Percentiles rank a stretch among this genome's conserved stretches.
Evolutionary conservation across 2,113 vertebrate genomes (phyloP).

Genomic region (Ascaphus truei): DNA sequence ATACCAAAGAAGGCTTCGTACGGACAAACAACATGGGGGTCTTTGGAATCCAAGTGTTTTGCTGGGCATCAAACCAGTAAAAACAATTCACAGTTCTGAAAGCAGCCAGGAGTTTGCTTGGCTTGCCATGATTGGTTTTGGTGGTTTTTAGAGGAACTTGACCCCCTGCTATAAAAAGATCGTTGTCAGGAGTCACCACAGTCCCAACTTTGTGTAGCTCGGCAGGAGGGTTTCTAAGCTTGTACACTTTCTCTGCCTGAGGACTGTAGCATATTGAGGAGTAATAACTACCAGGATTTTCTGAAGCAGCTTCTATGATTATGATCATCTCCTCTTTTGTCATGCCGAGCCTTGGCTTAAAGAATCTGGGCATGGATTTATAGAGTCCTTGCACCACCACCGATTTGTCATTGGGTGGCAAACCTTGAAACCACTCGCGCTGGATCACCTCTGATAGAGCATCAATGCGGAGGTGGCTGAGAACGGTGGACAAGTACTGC

Average conservation of each 20-base stretch:
- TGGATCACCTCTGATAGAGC: constrained; percentile 96
- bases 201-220: constrained; percentile 92
- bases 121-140: constrained; percentile 80
- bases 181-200: constrained; percentile 91
- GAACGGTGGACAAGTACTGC: constrained; percentile 93
- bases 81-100: constrained; percentile 92
- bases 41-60: constrained; percentile 94
- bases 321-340: constrained; percentile 99
- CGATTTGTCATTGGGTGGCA: constrained; percentile 95
- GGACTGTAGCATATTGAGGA: constrained; percentile 94
- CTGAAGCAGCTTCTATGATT: constrained; percentile 88
- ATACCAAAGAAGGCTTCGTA: constrained; percentile 86
- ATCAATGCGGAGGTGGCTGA: constrained; percentile 96
- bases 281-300: constrained; percentile 70
- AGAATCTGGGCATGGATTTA: constrained; percentile 99
- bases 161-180: constrained; percentile 94
- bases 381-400: constrained; percentile 98
- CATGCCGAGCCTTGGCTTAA: constrained; percentile 96
- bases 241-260: constrained; percentile 96
- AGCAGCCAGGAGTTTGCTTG: constrained; percentile 80
- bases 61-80: constrained; percentile 96
- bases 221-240: constrained; percentile 85
- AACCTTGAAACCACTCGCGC: constrained; percentile 95
- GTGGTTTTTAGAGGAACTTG: constrained; percentile 86
- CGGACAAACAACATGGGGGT: constrained; percentile 90